These are phyloP conservation scores for Pangasius larnaudii DNA, from an alignment of 2,797 vertebrate species.

Conservation along the genomic window DNA sequence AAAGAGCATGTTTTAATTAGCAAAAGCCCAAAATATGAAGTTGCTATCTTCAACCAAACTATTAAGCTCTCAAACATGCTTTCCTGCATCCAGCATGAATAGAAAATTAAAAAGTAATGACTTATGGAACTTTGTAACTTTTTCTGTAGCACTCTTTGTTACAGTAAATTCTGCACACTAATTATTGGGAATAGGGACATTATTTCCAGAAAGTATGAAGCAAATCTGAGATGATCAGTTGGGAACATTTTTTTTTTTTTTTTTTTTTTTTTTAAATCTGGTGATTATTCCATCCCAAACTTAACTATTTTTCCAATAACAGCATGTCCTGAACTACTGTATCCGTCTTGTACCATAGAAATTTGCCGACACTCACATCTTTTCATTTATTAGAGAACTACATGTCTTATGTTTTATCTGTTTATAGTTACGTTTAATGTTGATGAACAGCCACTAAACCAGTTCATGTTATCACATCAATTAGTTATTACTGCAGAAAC, in stretches of 20 bases:
- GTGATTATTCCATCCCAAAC: background rate
- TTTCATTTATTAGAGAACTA: background rate
- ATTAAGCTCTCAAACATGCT: background rate
- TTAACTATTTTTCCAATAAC: background rate
- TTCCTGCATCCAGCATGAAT: background rate
- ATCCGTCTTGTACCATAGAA: background rate
- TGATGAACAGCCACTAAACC: too few species aligned
- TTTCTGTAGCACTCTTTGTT: background rate
- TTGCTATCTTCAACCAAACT: background rate
- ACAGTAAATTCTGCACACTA: background rate
- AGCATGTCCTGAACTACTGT: background rate
- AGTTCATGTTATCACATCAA: too few species aligned
- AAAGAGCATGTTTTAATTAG: background rate
- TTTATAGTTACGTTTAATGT: too few species aligned
- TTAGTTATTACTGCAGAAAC: too few species aligned
- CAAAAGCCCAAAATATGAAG: background rate
- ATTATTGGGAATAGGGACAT: background rate
- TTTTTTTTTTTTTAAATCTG: background rate
- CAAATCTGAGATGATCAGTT: background rate
- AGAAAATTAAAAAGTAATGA: background rate
- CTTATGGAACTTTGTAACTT: background rate
- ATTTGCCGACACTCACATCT: background rate
- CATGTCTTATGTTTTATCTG: too few species aligned
- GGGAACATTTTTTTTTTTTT: background rate
- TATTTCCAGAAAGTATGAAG: background rate